phyloP scores from a whole-genome alignment of 2,888 invertebrate genomes.

The Prosapia bicincta region DNA sequence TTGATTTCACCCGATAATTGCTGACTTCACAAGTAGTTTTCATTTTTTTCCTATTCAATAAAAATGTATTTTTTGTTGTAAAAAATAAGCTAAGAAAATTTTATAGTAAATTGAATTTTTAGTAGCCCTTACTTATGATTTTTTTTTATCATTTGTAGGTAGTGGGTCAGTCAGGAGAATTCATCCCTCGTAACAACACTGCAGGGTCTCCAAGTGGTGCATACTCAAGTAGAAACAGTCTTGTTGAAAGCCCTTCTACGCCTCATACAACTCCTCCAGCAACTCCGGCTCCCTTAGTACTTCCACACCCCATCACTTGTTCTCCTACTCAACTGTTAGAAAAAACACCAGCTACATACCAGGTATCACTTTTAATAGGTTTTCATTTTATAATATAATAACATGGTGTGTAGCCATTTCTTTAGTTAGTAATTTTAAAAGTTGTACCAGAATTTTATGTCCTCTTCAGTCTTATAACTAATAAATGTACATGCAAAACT shows the following conservation, averaged over 20 bases:
- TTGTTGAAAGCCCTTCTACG: slow-evolving; percentile 26
- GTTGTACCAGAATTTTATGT: too few relatives aligned
- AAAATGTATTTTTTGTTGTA: too few relatives aligned
- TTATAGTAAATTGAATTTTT: too few relatives aligned
- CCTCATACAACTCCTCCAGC: slow-evolving; percentile 29
- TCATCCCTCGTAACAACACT: slow-evolving; percentile 48
- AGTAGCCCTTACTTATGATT: neutral
- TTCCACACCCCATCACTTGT: slow-evolving; percentile 44
- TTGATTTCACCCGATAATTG: too few relatives aligned
- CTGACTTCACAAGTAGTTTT: too few relatives aligned
- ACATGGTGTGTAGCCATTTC: too few relatives aligned
- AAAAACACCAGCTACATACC: slow-evolving; percentile 38
- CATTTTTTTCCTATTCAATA: too few relatives aligned
- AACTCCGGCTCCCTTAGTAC: slow-evolving; percentile 43
- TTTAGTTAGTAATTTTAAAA: too few relatives aligned
- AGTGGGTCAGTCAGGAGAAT: slow-evolving; percentile 51
- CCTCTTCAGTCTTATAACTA: too few relatives aligned
- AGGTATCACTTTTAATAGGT: slow-evolving; percentile 19
- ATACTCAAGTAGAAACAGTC: slow-evolving; percentile 25
- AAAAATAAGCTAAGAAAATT: too few relatives aligned
- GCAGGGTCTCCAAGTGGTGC: slow-evolving; percentile 31
- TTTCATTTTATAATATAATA: too few relatives aligned
- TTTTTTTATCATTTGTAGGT: slow-evolving; percentile 33
- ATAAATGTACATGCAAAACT: too few relatives aligned
- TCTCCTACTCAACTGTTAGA: slow-evolving; percentile 46